Conservation (phyloP, 2,888 invertebrate genomes). For the Anarsia innoxiella region DNA sequence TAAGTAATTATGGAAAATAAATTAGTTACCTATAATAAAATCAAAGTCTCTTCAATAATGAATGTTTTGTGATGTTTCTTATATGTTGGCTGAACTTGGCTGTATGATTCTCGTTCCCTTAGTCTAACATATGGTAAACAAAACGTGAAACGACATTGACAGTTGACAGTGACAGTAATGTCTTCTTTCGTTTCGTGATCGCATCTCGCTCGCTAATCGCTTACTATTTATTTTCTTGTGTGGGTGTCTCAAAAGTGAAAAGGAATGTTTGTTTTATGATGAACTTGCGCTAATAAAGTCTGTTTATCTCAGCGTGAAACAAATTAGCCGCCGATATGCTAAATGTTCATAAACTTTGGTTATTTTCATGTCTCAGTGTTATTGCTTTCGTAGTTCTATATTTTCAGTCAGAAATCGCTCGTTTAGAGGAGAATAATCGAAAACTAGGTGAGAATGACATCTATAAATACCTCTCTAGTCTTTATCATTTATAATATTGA, state of each 20-base stretch:
- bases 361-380: constrained; percentile 60
- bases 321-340: constrained; percentile 49
- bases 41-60: too few relatives aligned
- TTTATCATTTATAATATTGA: background rate
- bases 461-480: background rate
- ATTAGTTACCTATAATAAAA: too few relatives aligned
- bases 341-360: constrained; percentile 64
- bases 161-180: too few relatives aligned
- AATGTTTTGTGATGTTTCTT: too few relatives aligned
- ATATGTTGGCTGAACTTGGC: too few relatives aligned
- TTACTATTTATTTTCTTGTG: constrained; percentile 38
- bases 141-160: too few relatives aligned
- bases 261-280: constrained; percentile 51
- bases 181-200: too few relatives aligned
- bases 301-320: constrained; percentile 42
- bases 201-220: too few relatives aligned
- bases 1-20: too few relatives aligned
- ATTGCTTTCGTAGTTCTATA: constrained; percentile 60
- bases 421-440: constrained; percentile 56
- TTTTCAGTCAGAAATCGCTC: constrained; percentile 65
- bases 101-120: too few relatives aligned
- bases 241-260: constrained; percentile 42
- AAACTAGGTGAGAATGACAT: constrained; percentile 44
- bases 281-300: constrained; percentile 45
- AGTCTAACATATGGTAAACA: too few relatives aligned